These are phyloP conservation scores for Dermochelys coriacea DNA, from an alignment of 2,797 vertebrate genomes.

Conservation along the genomic window DNA sequence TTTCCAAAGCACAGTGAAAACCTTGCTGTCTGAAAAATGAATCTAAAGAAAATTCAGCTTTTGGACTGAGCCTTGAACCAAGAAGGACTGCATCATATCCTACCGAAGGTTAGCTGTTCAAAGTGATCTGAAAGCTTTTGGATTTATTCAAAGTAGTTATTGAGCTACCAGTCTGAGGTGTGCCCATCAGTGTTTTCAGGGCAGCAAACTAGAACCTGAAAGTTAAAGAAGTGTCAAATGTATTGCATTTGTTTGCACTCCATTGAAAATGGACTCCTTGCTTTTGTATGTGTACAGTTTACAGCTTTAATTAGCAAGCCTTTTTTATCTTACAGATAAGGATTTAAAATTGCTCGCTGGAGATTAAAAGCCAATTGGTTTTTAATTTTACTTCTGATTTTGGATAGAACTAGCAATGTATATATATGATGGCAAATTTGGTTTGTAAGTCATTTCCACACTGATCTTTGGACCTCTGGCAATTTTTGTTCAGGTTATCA, in stretches of 20 bases:
- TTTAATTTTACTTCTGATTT: constrained; percentile 7
- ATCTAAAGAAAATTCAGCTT: constrained; percentile 40
- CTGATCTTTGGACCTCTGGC: neutral
- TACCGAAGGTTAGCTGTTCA: constrained; percentile 59
- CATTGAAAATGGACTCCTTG: accelerated
- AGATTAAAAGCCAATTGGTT: neutral
- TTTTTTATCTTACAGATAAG: constrained; percentile 23
- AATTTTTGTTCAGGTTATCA: neutral
- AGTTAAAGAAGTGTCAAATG: neutral
- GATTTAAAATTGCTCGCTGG: neutral
- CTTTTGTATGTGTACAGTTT: constrained; percentile 12
- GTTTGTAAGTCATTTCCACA: neutral
- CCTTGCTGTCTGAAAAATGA: constrained; percentile 59
- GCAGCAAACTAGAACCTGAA: constrained; percentile 36
- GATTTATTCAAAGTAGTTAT: neutral
- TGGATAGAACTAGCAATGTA: neutral
- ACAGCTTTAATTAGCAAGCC: constrained; percentile 29
- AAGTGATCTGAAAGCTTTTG: constrained; percentile 37
- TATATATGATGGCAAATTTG: neutral
- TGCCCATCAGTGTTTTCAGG: neutral
- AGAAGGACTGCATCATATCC: neutral
- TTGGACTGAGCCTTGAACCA: constrained; percentile 35
- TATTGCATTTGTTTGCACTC: constrained; percentile 17
- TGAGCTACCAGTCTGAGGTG: constrained; percentile 26
- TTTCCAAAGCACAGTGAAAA: constrained; percentile 10